These are phyloP conservation scores for Stratiomys singularior DNA, from an alignment of 2,888 invertebrate genomes.

Conservation along the genomic window DNA sequence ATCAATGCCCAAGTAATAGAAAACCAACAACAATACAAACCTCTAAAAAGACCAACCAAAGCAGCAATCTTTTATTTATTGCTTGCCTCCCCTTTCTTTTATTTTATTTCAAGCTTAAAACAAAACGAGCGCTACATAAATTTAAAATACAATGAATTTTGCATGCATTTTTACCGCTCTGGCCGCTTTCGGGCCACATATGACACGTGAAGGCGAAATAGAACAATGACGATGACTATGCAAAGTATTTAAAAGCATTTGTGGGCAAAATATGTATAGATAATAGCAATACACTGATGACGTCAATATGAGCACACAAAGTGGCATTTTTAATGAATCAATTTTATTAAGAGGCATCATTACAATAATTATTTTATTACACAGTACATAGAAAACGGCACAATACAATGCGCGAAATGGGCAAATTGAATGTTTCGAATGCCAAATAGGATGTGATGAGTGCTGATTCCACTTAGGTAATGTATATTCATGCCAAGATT, in stretches of 20 bases:
- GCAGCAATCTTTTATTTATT: too few species aligned
- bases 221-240: constrained; percentile 2
- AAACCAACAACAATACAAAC: too few species aligned
- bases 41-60: too few species aligned
- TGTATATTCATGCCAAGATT: background rate
- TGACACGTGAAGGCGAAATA: background rate
- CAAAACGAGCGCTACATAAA: background rate
- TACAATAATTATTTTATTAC: constrained; percentile 25
- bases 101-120: background rate
- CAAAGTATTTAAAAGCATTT: too few species aligned
- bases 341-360: background rate
- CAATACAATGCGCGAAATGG: constrained; percentile 8
- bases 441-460: constrained; percentile 6
- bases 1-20: too few species aligned
- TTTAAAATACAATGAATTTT: constrained; percentile 13
- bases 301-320: background rate
- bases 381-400: background rate
- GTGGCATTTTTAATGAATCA: constrained; percentile 20
- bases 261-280: background rate
- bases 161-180: constrained; percentile 2
- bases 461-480: background rate
- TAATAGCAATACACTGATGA: constrained; percentile 3
- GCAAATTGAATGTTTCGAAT: constrained; percentile 16
- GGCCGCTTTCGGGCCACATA: too few species aligned
- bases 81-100: too few species aligned